These are phyloP conservation scores for Heliconius melpomene DNA, from an alignment of 1,140 invertebrate genomes.

Conservation along the genomic window DNA sequence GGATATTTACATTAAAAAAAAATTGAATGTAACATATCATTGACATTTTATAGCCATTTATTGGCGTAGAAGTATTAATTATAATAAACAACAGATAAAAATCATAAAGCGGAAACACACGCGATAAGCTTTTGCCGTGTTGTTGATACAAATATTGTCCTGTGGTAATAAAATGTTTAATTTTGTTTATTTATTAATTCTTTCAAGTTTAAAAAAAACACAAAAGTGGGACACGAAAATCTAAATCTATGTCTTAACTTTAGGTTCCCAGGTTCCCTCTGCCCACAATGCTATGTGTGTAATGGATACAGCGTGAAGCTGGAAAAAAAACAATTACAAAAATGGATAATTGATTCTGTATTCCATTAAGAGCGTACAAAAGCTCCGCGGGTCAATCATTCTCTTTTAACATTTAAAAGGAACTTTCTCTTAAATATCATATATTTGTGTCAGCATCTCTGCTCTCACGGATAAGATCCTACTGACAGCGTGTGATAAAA, in stretches of 20 bases:
- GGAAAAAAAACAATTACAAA: not conserved
- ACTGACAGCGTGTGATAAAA: slow-evolving; percentile 27
- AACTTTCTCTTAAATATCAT: slow-evolving; percentile 48
- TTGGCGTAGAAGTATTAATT: not conserved
- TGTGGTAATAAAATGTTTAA: slow-evolving; percentile 4
- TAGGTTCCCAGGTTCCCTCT: no score
- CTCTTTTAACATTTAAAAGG: slow-evolving; percentile 37
- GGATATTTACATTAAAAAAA: slow-evolving; percentile 1
- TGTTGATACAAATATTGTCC: not conserved
- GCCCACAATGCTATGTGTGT: no score
- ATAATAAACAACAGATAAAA: slow-evolving; percentile 11
- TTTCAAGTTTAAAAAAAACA: not conserved
- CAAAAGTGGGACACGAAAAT: no score
- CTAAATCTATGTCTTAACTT: no score
- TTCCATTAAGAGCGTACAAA: not conserved
- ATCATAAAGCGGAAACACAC: slow-evolving; percentile 1
- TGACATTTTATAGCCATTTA: not conserved
- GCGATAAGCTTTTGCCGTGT: slow-evolving; percentile 1
- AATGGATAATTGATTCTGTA: not conserved
- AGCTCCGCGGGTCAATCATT: slow-evolving; percentile 14
- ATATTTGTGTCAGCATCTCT: slow-evolving; percentile 45
- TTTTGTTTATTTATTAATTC: not conserved
- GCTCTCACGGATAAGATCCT: slow-evolving; percentile 46
- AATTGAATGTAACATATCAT: not conserved
- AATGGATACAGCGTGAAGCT: no score